Base-by-base conservation (phyloP, 2,113 vertebrate genomes). In the Oxyruncus cristatus region DNA sequence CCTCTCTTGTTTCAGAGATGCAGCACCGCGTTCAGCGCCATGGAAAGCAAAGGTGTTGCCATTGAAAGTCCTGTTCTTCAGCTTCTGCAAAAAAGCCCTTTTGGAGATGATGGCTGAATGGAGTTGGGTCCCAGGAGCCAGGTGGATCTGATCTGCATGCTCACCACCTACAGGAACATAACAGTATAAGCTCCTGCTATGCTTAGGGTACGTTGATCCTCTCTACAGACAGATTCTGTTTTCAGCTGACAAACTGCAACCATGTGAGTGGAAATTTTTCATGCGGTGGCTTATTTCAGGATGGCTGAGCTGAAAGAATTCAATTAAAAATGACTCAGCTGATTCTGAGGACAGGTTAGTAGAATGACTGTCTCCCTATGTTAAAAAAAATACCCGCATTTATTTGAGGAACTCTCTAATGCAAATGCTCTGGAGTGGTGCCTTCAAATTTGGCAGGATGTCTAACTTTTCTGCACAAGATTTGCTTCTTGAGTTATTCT, bases 271-370 rank as follows among this genome's bases (percentile, higher is more conserved):
- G 62, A 79, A 82, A 76, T 68, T 82, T 93, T 93, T 85, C 77
- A 76, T 89, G 93, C 90, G 82, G 6, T 61, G 62, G 52, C 62
- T 95, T 72, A 65, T 85, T 94, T 94, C 74, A 55, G 90, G 70
- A 44, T 52, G 77, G 39, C 49, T 88, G 70, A 89, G 70, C 53
- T 63, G 35, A 82, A 79, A 72, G 74, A 88, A 94, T 85, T 85
- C 27, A 72, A 75, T 92, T 78, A 68, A 79, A 97, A 92, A 79
- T 89, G 81, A 81, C 77, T 89, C 74, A 28, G 71, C 71, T 82
- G 59, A 82, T 92, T 89, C 88, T 75, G 58, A 88, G 85, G 82
- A 52, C 33, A 79, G 41, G 77, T 79, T 87, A 81, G 27, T 61
- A 75, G 53, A 89, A 95, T 37, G 23, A 74, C 33, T 91, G 52